Base-by-base conservation (phyloP, 1,140 invertebrate genomes). In the Lineus longissimus region DNA sequence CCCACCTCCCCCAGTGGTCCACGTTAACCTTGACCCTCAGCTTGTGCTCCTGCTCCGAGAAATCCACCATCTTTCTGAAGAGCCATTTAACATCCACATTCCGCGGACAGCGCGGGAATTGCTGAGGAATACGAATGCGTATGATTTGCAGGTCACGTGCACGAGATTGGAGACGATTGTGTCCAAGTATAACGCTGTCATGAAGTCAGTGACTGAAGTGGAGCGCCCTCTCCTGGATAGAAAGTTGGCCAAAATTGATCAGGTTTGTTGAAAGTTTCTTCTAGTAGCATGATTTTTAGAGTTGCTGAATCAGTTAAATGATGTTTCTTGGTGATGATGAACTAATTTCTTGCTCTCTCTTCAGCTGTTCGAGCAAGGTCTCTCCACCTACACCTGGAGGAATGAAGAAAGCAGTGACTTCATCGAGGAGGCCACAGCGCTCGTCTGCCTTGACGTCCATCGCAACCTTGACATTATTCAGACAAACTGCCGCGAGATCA, bases 141-240 rank as follows among this genome's bases (percentile, higher is more conserved):
- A 72, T 56, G 66, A 77, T 43, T 61, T 81, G 40, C 70, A 73
- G 29, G 73, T 75, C n/a, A 74, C 74, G 27, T 73, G 75, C 0
- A 78, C 77, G 2, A 62, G 79, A 30, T 68, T 82, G 45, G 77
- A 79, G 61, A 78, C 77, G 4, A 78, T 81, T 40, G 77, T 79
- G 22, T 77, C 76, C 55, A 81, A 80, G 62, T 82, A 82, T 63
- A 82, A 81, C 65, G 71, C 73, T n/a, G 76, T 82, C 55, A 80
- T 82, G 76, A 73, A 73, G 40, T 76, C 73, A 11, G 74, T 82
- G 40, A 77, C 74, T 45, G 69, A 70, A 22, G 79, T 79, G 72
- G 80, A 82, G 67, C 70, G 69, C 47, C 76, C 78, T 29, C 63
- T 82, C 61, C 79, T 82, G 73, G 78, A 82, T 54, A 67, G 76